These are phyloP conservation scores for Speoplatyrhinus poulsoni DNA, from an alignment of 2,113 vertebrate species.

Conservation along the genomic window DNA sequence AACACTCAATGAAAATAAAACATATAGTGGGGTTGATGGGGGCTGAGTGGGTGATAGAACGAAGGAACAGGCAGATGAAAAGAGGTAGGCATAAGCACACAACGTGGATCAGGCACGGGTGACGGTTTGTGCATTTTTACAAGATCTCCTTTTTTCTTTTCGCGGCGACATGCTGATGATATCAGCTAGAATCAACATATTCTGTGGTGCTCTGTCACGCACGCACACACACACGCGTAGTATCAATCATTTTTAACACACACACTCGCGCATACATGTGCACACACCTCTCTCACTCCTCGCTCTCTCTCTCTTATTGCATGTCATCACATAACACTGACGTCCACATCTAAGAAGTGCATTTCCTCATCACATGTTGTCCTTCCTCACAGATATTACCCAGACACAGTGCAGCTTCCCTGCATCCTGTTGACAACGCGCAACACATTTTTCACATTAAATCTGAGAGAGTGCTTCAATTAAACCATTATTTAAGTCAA, in stretches of 20 bases:
- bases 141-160: background rate
- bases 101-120: slow-evolving; percentile 23
- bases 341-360: background rate
- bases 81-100: background rate
- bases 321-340: background rate
- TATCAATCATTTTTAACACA: background rate
- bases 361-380: background rate
- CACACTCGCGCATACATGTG: background rate
- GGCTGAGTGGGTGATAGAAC: background rate
- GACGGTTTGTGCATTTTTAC: slow-evolving; percentile 38
- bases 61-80: background rate
- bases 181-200: background rate
- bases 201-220: background rate
- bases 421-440: background rate
- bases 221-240: background rate
- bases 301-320: background rate
- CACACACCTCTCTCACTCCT: background rate
- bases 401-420: background rate
- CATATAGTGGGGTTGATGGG: no score
- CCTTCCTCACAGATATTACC: background rate
- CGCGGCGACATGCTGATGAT: background rate
- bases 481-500: no score
- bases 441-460: no score
- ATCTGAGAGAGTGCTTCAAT: no score
- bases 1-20: no score